These are phyloP conservation scores for Diadophis punctatus DNA, from an alignment of 2,113 vertebrate species.

Conservation along the genomic window DNA sequence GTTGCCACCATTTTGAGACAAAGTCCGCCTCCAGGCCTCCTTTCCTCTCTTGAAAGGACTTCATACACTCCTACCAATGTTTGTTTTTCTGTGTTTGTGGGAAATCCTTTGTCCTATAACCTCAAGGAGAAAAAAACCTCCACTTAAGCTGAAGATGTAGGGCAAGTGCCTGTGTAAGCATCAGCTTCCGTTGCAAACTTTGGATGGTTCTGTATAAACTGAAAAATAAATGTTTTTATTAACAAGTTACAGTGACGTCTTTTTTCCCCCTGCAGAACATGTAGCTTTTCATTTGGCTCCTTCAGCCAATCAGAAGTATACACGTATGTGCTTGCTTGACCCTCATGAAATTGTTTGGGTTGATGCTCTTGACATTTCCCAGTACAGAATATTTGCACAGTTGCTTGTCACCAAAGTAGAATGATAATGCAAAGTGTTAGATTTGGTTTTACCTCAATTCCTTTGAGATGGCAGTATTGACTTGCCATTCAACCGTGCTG, in stretches of 20 bases:
- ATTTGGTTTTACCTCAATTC: background rate
- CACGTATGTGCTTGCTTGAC: background rate
- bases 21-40: constrained; percentile 34
- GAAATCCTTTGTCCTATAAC: constrained; percentile 42
- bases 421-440: background rate
- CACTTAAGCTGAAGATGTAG: constrained; percentile 46
- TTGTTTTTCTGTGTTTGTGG: constrained; percentile 53
- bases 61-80: constrained; percentile 68
- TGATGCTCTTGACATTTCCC: background rate
- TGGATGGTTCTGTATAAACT: constrained; percentile 79
- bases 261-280: background rate
- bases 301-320: background rate
- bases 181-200: constrained; percentile 55
- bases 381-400: background rate
- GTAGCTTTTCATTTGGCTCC: background rate
- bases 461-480: background rate
- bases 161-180: constrained; percentile 40
- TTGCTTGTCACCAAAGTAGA: background rate
- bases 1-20: background rate
- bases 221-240: constrained; percentile 79
- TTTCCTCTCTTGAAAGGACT: constrained; percentile 56
- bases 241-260: constrained; percentile 42
- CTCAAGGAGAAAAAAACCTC: background rate
- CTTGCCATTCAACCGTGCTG: background rate
- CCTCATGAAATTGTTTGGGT: background rate